phyloP scores from a whole-genome alignment of 2,113 vertebrate genomes.

The Chionis minor region DNA sequence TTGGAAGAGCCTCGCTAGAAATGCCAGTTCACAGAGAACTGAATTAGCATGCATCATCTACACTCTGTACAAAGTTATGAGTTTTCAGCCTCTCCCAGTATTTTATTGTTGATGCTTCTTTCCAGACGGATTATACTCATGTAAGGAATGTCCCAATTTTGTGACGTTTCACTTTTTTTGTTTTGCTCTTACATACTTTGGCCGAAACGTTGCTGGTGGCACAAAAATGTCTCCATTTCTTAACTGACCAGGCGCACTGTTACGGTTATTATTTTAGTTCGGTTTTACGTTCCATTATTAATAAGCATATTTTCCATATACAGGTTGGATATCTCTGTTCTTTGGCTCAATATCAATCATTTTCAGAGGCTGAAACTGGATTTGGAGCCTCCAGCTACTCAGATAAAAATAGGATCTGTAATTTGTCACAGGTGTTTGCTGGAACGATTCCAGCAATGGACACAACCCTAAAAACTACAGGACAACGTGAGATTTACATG shows the following conservation, averaged over 20 bases:
- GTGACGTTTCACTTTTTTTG: neutral
- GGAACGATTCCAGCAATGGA: neutral
- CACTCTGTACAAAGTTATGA: neutral
- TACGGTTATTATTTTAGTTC: conserved; percentile 27
- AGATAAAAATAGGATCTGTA: conserved; percentile 21
- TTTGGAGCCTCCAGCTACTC: neutral
- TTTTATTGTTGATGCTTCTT: conserved; percentile 6
- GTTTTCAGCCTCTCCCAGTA: neutral
- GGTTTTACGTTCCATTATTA: conserved; percentile 7
- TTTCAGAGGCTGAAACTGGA: conserved; percentile 23
- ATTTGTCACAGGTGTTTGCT: conserved; percentile 49
- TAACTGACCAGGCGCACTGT: neutral
- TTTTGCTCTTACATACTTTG: neutral
- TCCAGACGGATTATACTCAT: neutral
- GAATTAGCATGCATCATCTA: conserved; percentile 46
- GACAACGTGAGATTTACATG: neutral
- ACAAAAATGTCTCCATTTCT: neutral
- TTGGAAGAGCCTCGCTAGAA: conserved; percentile 43
- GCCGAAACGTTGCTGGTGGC: neutral
- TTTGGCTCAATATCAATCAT: neutral
- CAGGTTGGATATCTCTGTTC: neutral
- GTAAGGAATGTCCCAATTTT: neutral
- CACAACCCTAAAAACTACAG: neutral
- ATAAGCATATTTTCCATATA: neutral
- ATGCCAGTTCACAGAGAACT: conserved; percentile 14